These are phyloP conservation scores for Opisthocomus hoazin DNA, from an alignment of 2,113 vertebrate species.

Conservation along the genomic window DNA sequence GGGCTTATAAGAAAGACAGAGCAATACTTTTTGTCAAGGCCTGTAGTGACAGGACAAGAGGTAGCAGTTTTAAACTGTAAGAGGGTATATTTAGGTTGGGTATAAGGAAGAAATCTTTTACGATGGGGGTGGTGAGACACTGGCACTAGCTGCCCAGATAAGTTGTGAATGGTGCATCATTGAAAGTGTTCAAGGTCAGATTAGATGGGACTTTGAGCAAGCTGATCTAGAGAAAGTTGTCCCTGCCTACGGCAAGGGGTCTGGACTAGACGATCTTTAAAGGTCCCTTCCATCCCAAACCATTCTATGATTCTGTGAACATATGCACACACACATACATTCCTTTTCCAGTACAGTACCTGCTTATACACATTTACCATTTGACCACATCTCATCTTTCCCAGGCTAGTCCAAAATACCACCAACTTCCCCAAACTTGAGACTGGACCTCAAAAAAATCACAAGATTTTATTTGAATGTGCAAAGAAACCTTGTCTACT, in stretches of 20 bases:
- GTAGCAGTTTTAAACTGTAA: neutral
- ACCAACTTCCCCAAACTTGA: neutral
- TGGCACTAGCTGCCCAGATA: neutral
- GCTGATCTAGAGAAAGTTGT: neutral
- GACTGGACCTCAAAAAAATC: neutral
- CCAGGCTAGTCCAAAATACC: neutral
- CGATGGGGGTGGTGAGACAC: neutral
- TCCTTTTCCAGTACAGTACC: neutral
- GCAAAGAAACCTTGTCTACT: neutral
- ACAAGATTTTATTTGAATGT: neutral
- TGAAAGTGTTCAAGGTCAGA: neutral
- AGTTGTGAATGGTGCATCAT: fast-evolving
- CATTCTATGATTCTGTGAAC: neutral
- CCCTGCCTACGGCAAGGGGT: neutral
- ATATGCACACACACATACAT: neutral
- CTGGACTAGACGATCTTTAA: neutral
- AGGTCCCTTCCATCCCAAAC: neutral
- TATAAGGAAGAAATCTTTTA: neutral
- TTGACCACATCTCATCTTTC: neutral
- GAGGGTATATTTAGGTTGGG: neutral
- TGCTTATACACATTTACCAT: neutral
- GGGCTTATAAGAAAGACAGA: too few species aligned
- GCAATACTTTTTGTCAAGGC: neutral
- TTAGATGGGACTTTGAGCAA: neutral
- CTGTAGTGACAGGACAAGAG: neutral